These are phyloP conservation scores for Anseranas semipalmata DNA, from an alignment of 2,113 vertebrate genomes.

Conservation along the genomic window DNA sequence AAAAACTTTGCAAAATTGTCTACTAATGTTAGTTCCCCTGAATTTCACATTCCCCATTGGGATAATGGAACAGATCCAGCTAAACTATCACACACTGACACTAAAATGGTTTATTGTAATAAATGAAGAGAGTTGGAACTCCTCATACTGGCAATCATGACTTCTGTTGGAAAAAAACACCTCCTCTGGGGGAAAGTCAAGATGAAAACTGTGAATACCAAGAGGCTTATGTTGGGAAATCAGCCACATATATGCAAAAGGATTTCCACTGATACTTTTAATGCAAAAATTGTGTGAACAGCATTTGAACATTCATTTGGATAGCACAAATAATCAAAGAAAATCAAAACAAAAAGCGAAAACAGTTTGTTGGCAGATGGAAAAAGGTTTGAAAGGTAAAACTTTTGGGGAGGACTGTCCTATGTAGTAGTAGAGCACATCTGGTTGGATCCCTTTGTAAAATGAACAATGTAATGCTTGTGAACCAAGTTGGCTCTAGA, in stretches of 20 bases:
- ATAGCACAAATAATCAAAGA: background rate
- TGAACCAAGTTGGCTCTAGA: background rate
- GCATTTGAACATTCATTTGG: background rate
- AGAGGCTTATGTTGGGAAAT: background rate
- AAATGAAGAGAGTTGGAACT: conserved; percentile 2
- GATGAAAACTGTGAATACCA: background rate
- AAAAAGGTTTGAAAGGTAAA: background rate
- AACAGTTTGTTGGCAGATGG: conserved; percentile 9
- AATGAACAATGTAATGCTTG: background rate
- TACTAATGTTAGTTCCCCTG: background rate
- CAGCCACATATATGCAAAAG: background rate
- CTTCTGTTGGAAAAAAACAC: background rate
- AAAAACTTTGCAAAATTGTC: background rate
- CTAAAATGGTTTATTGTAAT: background rate
- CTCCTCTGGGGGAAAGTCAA: conserved; percentile 11
- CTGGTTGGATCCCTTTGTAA: background rate
- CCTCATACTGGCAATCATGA: background rate
- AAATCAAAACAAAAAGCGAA: background rate
- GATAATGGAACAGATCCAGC: background rate
- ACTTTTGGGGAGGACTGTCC: background rate
- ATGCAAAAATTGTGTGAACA: background rate
- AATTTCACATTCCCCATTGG: background rate
- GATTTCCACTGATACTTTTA: background rate
- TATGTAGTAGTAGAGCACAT: background rate
- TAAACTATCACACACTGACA: background rate